These are phyloP conservation scores for Peribatodes rhomboidaria DNA, from an alignment of 2,888 invertebrate genomes.

Conservation along the genomic window DNA sequence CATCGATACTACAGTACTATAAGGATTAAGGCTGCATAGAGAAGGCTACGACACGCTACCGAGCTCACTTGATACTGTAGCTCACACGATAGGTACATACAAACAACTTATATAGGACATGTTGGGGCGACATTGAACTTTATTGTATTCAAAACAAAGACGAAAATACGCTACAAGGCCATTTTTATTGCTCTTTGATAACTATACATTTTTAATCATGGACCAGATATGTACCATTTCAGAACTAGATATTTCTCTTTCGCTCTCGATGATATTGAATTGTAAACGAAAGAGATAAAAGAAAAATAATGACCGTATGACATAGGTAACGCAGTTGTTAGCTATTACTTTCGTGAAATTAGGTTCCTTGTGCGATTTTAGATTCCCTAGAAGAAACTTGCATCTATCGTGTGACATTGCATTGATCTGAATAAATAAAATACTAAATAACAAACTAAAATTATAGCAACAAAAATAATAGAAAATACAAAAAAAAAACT, in stretches of 20 bases:
- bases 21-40: constrained; percentile 43
- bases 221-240: neutral
- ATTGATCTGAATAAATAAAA: constrained; percentile 73
- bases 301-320: neutral
- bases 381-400: constrained; percentile 31
- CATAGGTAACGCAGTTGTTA: neutral
- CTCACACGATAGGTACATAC: constrained; percentile 25
- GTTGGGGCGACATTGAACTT: neutral
- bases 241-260: neutral
- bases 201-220: neutral
- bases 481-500: constrained; percentile 55
- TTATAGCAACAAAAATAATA: constrained; percentile 77
- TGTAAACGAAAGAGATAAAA: constrained; percentile 11
- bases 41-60: constrained; percentile 37
- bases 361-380: constrained; percentile 12
- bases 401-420: constrained; percentile 48
- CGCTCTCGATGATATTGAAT: neutral
- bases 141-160: constrained; percentile 1
- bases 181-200: constrained; percentile 21
- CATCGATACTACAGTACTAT: constrained; percentile 35
- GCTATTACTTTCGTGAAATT: neutral
- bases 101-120: neutral
- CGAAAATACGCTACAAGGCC: constrained; percentile 23
- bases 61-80: constrained; percentile 22
- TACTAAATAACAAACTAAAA: constrained; percentile 85